Evolutionary conservation across 2,888 invertebrate species (phyloP).

Genomic region (Eupithecia exiguata): DNA sequence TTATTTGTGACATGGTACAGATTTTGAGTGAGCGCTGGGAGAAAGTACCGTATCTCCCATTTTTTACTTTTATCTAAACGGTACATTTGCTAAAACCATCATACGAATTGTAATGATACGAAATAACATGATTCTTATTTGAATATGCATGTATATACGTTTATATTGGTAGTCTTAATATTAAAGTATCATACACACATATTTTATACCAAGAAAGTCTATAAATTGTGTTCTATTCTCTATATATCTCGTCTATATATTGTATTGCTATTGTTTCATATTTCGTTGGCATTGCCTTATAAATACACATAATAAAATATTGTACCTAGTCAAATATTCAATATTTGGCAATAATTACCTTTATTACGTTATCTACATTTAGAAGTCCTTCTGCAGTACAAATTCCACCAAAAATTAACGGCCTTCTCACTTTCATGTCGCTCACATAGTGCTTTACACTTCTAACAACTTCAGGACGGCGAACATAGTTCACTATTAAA

Average conservation of each 20-base stretch:
- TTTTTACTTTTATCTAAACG: no score
- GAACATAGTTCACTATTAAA: slow-evolving; percentile 56
- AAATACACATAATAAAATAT: no score
- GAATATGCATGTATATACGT: neutral
- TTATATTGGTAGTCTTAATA: neutral
- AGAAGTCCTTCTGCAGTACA: slow-evolving; percentile 53
- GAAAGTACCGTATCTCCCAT: no score
- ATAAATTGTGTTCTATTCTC: no score
- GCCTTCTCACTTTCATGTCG: slow-evolving; percentile 43
- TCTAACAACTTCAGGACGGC: slow-evolving; percentile 47
- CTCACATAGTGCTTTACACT: slow-evolving; percentile 52
- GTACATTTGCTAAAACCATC: neutral
- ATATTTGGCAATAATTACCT: slow-evolving; percentile 41
- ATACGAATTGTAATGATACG: neutral
- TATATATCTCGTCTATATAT: no score
- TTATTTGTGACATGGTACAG: no score
- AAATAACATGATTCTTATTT: neutral
- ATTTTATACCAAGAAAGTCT: no score
- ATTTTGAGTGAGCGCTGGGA: no score
- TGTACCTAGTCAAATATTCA: no score
- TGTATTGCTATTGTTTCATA: no score
- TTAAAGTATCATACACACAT: no score
- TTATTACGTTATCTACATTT: slow-evolving; percentile 57
- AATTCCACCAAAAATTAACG: slow-evolving; percentile 54
- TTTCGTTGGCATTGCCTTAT: no score